Evolutionary conservation across 2,113 vertebrate species (phyloP).

Genomic region (Centropus unirufus): DNA sequence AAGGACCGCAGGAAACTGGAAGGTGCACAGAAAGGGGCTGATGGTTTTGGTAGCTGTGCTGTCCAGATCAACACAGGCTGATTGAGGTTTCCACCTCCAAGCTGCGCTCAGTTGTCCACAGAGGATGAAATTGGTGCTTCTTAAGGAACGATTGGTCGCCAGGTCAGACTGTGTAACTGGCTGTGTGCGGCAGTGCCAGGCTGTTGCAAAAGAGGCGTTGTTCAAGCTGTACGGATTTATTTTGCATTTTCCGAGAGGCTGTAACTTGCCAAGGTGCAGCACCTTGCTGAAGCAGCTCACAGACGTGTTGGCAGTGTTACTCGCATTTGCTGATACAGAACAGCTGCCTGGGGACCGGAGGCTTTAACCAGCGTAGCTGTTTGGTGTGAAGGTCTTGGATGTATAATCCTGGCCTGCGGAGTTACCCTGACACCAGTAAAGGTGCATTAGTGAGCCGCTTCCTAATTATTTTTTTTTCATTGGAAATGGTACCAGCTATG

Average conservation of each 20-base stretch:
- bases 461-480: rapidly evolving
- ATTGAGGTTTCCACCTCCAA: background rate
- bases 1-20: background rate
- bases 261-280: background rate
- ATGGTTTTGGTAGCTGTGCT: background rate
- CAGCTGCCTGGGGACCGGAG: background rate
- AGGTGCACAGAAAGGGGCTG: background rate
- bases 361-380: background rate
- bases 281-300: background rate
- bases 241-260: background rate
- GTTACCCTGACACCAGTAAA: background rate
- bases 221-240: background rate
- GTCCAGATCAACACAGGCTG: background rate
- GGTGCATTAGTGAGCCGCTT: rapidly evolving
- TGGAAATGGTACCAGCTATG: background rate
- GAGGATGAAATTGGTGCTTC: background rate
- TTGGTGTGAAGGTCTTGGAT: background rate
- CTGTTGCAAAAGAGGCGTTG: background rate
- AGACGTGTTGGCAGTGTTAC: slow-evolving; percentile 9
- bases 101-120: background rate
- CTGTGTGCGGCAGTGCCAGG: background rate
- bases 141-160: background rate
- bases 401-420: background rate
- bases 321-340: background rate
- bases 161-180: background rate